Percentiles rank a stretch among this genome's conserved stretches.
Evolutionary conservation across 2,113 vertebrate species (phyloP).

Genomic region (Xenopus borealis): DNA sequence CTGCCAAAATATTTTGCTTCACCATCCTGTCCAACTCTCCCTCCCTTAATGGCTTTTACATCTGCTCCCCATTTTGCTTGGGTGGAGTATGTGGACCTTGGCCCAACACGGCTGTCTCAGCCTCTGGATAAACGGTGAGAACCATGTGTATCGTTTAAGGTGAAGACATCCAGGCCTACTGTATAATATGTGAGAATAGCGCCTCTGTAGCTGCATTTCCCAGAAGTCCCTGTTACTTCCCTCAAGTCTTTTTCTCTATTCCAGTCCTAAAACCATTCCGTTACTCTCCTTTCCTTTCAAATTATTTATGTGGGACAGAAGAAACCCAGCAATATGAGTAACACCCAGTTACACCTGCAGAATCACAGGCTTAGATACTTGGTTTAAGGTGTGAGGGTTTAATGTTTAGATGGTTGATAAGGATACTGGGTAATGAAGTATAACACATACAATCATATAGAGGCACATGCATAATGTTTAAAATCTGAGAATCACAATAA

Average conservation of each 20-base stretch:
- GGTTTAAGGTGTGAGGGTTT: too few species aligned
- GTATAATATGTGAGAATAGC: not conserved
- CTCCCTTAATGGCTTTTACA: slow-evolving; percentile 23
- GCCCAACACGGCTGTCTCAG: not conserved
- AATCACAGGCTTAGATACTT: too few species aligned
- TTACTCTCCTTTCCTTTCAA: too few species aligned
- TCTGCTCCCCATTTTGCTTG: not conserved
- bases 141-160: not conserved
- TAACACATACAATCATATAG: too few species aligned
- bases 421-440: too few species aligned
- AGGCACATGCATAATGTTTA: too few species aligned
- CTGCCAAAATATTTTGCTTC: slow-evolving; percentile 22
- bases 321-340: too few species aligned
- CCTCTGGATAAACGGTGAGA: not conserved
- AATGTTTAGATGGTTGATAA: too few species aligned
- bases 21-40: not conserved
- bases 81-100: not conserved
- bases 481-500: too few species aligned
- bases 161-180: not conserved
- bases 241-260: not conserved
- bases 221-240: slow-evolving; percentile 14
- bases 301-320: too few species aligned
- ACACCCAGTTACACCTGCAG: too few species aligned
- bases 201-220: not conserved
- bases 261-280: too few species aligned